Conservation (phyloP, 2,797 vertebrate species). For the Momotus momota region DNA sequence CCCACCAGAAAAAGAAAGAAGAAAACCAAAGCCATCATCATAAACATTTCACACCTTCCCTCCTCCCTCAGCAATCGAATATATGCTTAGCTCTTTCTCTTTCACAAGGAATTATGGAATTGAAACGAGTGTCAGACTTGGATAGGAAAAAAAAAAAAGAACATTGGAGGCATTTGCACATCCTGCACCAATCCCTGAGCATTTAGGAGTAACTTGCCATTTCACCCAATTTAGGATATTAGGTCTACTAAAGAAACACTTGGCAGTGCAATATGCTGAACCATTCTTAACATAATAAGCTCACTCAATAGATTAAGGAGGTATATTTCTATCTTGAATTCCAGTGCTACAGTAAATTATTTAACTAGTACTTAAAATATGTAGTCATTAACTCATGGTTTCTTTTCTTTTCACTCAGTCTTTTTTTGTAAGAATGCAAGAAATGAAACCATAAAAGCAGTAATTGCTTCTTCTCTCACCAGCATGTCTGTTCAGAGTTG, state of each 20-base stretch:
- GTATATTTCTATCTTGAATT: constrained; percentile 42
- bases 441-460: neutral
- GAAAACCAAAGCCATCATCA: neutral
- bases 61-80: constrained; percentile 39
- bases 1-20: neutral
- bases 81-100: neutral
- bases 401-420: constrained; percentile 13
- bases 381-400: neutral
- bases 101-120: constrained; percentile 1
- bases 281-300: constrained; percentile 66
- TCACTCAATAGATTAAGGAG: constrained; percentile 46
- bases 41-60: neutral
- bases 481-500: neutral
- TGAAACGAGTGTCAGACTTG: neutral
- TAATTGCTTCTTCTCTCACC: neutral
- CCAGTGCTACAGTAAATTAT: constrained; percentile 39
- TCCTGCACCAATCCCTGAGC: constrained; percentile 3
- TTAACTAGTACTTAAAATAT: constrained; percentile 29
- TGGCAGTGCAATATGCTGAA: constrained; percentile 32
- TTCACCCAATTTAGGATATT: constrained; percentile 62
- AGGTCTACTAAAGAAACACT: constrained; percentile 32
- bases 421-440: neutral
- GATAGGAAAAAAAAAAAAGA: neutral
- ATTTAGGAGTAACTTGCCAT: constrained; percentile 37
- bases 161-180: neutral